Percentiles rank a stretch among this genome's conserved stretches.
Evolutionary conservation across 92 coral and sea anemone species (phyloP).

Genomic region (Bergia sp.): DNA sequence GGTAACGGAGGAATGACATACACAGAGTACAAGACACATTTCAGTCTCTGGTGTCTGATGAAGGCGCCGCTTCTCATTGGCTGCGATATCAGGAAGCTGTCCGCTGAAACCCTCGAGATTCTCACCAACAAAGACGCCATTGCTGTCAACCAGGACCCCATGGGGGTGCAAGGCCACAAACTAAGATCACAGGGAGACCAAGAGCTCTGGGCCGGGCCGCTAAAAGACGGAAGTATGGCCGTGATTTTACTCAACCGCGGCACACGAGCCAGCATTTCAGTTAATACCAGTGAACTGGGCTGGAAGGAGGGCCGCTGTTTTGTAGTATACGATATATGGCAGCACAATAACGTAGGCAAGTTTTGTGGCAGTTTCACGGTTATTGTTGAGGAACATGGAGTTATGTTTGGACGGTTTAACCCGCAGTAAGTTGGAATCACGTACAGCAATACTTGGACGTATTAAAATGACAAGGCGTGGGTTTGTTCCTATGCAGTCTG

Average conservation of each 20-base stretch:
- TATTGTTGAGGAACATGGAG: slow-evolving; percentile 56
- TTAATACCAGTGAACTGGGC: slow-evolving; percentile 34
- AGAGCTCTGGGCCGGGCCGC: slow-evolving; percentile 64
- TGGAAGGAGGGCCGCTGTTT: slow-evolving; percentile 38
- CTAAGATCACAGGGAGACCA: slow-evolving; percentile 45
- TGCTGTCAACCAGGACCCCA: slow-evolving; percentile 60
- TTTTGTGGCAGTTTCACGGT: slow-evolving; percentile 46
- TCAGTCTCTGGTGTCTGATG: slow-evolving; percentile 69
- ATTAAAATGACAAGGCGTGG: neutral
- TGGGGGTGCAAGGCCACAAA: slow-evolving; percentile 65
- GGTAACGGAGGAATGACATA: slow-evolving; percentile 61
- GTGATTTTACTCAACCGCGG: slow-evolving; percentile 60
- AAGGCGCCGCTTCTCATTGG: slow-evolving; percentile 67
- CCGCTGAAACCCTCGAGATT: slow-evolving; percentile 47
- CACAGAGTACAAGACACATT: slow-evolving; percentile 60
- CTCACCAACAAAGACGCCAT: slow-evolving; percentile 59
- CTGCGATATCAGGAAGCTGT: slow-evolving; percentile 55
- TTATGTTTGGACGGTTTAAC: slow-evolving; percentile 54
- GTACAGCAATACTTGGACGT: neutral
- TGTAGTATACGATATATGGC: slow-evolving; percentile 57
- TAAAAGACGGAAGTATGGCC: slow-evolving; percentile 52
- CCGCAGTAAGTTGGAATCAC: neutral
- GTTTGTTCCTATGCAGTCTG: neutral
- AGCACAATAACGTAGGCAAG: slow-evolving; percentile 27
- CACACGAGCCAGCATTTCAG: slow-evolving; percentile 19